A percentile compares a stretch with the other conserved stretches of the same genome.
These are phyloP conservation scores for Sebastes baramenuke DNA, from an alignment of 2,797 vertebrate species.

Conservation along the genomic window DNA sequence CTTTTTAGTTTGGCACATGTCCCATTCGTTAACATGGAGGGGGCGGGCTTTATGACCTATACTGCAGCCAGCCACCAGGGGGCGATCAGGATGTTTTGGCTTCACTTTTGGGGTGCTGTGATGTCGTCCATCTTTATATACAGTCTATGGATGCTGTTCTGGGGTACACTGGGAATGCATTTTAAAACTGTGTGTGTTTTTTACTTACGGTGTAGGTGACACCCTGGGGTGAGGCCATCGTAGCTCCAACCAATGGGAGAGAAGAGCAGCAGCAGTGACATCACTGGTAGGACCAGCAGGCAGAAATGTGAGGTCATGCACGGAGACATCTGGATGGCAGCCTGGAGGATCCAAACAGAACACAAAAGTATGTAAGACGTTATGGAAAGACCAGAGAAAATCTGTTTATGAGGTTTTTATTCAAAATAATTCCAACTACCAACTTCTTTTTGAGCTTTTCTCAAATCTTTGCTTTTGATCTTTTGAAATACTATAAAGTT, in stretches of 20 bases:
- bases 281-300: conserved; percentile 69
- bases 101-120: no score
- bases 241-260: conserved; percentile 74
- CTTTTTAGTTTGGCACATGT: no score
- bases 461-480: not conserved
- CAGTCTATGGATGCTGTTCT: not conserved
- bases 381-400: not conserved
- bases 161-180: no score
- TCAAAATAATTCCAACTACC: not conserved
- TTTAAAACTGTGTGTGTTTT: not conserved
- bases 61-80: no score
- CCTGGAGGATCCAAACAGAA: conserved; percentile 51
- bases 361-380: not conserved
- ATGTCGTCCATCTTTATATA: no score
- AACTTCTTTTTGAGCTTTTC: not conserved
- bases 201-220: conserved; percentile 87
- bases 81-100: not conserved
- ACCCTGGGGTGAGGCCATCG: conserved; percentile 81
- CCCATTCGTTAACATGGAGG: no score
- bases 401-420: not conserved
- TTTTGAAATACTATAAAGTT: not conserved
- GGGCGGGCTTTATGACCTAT: no score
- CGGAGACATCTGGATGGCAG: conserved; percentile 70
- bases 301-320: conserved; percentile 55
- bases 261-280: conserved; percentile 72